Percentiles rank a stretch among this genome's conserved stretches.
phyloP scores from a whole-genome alignment of 2,113 vertebrate genomes.

The Osmerus mordax region DNA sequence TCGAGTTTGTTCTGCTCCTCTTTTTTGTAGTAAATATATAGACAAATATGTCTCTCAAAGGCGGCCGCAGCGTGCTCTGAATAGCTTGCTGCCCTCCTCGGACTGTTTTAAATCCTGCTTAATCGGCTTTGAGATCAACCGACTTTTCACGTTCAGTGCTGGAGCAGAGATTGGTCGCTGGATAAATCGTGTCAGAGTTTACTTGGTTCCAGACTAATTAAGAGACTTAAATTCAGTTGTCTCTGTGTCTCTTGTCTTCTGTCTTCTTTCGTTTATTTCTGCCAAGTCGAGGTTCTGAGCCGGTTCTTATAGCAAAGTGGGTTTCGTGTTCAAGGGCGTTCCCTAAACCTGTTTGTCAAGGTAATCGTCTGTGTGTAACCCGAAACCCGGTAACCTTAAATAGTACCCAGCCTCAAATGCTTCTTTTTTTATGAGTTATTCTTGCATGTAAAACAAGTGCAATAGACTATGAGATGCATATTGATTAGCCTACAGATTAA shows the following conservation, averaged over 20 bases:
- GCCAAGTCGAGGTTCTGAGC: neutral
- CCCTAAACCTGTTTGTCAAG: constrained; percentile 60
- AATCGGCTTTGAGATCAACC: constrained; percentile 43
- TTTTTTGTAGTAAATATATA: neutral
- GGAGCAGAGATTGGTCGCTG: constrained; percentile 34
- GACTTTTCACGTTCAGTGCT: constrained; percentile 20
- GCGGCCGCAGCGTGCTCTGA: neutral
- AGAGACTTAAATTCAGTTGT: constrained; percentile 4
- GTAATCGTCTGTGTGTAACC: constrained; percentile 42
- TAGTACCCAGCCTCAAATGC: constrained; percentile 14
- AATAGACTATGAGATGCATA: no score
- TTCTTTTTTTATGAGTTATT: no score
- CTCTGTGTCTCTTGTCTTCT: neutral
- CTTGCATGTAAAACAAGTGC: no score
- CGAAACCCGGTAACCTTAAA: constrained; percentile 50
- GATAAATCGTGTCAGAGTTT: constrained; percentile 13
- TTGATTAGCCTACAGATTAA: no score
- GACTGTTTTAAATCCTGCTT: constrained; percentile 29
- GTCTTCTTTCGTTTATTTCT: constrained; percentile 10
- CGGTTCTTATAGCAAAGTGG: constrained; percentile 15
- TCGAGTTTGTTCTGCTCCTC: neutral
- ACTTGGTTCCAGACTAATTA: constrained; percentile 1
- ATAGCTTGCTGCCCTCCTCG: constrained; percentile 3
- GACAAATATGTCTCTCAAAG: neutral
- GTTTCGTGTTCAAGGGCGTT: constrained; percentile 47